These are phyloP conservation scores for Nemurella pictetii DNA, from an alignment of 2,888 invertebrate genomes.

Conservation along the genomic window DNA sequence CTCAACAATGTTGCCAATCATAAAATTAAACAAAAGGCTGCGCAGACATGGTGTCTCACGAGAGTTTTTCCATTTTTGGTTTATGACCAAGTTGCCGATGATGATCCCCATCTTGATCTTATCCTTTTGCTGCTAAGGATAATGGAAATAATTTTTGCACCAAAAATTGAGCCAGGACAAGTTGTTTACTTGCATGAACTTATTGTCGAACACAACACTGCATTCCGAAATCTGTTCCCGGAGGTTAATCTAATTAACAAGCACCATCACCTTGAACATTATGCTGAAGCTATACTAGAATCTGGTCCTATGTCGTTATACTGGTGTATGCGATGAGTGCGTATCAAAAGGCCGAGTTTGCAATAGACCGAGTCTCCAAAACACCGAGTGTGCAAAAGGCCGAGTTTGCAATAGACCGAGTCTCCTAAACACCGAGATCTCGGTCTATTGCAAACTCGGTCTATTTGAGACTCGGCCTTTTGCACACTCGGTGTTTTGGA, in stretches of 20 bases:
- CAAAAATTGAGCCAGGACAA: neutral
- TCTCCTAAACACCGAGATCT: no score
- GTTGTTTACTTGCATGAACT: conserved; percentile 38
- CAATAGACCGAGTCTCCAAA: no score
- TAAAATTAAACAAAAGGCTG: conserved; percentile 41
- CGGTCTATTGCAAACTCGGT: no score
- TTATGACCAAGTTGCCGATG: conserved; percentile 39
- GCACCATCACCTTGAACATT: conserved; percentile 42
- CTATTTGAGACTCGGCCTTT: no score
- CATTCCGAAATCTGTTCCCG: conserved; percentile 40
- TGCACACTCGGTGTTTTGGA: no score
- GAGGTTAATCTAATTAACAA: conserved; percentile 43
- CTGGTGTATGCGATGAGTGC: conserved; percentile 43
- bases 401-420: no score
- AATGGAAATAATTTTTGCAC: conserved; percentile 43
- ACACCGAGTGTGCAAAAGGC: no score
- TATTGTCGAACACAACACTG: conserved; percentile 37
- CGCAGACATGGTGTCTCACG: conserved; percentile 43
- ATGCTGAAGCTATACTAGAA: conserved; percentile 40
- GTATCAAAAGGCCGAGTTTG: no score
- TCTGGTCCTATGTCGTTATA: conserved; percentile 40
- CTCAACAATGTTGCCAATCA: conserved; percentile 38
- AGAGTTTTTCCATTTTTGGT: conserved; percentile 42
- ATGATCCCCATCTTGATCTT: conserved; percentile 40
- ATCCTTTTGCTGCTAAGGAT: conserved; percentile 40